phyloP scores from a whole-genome alignment of 2,797 vertebrate species.

The Sebastes miniatus region DNA sequence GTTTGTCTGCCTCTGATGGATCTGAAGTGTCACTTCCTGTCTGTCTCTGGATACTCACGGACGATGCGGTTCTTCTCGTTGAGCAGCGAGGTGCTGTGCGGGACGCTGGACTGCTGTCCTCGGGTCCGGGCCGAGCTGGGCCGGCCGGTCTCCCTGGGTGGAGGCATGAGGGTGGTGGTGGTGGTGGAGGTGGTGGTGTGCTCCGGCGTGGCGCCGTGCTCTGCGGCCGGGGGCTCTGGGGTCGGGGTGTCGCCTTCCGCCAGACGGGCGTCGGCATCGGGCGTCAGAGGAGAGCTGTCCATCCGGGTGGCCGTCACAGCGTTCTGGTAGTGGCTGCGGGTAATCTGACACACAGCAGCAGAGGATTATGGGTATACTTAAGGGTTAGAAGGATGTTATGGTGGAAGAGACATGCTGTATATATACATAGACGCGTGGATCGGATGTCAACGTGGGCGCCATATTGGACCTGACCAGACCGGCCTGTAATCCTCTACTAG shows the following conservation, averaged over 20 bases:
- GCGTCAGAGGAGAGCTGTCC: conserved; percentile 97
- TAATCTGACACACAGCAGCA: conserved; percentile 81
- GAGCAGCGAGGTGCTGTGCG: conserved; percentile 80
- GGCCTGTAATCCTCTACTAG: no score
- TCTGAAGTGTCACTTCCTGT: not conserved
- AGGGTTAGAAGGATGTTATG: not conserved
- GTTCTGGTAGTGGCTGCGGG: conserved; percentile 94
- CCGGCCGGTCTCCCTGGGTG: conserved; percentile 60
- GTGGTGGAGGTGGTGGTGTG: conserved; percentile 4
- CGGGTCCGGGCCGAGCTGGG: conserved; percentile 61
- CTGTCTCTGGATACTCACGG: conserved; percentile 70
- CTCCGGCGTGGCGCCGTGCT: conserved; percentile 1
- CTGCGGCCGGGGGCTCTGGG: conserved; percentile 70
- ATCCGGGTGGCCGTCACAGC: conserved; percentile 91
- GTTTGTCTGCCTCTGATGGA: not conserved
- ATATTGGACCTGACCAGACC: no score
- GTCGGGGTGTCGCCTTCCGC: conserved; percentile 70
- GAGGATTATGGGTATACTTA: conserved; percentile 13
- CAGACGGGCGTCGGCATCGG: conserved; percentile 85
- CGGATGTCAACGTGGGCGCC: no score
- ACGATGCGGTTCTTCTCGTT: conserved; percentile 88
- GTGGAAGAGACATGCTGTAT: no score
- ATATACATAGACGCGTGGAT: no score
- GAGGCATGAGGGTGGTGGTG: conserved; percentile 61
- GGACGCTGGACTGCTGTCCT: conserved; percentile 61